Evolutionary conservation across 92 coral and sea anemone species (phyloP).

Genomic region (Palythoa grandiflora): DNA sequence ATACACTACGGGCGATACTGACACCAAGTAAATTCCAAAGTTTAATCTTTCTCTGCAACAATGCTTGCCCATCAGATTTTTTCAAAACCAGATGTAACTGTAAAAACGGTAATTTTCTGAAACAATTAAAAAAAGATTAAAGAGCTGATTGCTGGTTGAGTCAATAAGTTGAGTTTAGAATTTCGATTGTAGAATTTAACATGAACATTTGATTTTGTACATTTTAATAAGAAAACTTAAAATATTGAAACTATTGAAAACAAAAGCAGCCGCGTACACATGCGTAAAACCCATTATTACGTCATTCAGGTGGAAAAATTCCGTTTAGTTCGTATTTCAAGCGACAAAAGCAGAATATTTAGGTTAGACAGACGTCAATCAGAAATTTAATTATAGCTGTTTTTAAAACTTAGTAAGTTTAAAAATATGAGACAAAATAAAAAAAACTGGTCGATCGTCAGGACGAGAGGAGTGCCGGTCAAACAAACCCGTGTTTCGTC

Average conservation of each 20-base stretch:
- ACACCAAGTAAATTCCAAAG: neutral
- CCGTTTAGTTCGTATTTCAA: neutral
- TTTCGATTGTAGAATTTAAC: too few species aligned
- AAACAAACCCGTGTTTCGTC: too few species aligned
- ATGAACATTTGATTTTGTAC: neutral
- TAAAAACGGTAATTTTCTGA: neutral
- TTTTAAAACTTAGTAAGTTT: neutral
- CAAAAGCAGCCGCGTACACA: neutral
- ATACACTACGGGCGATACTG: neutral
- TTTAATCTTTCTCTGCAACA: neutral
- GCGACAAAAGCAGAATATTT: neutral
- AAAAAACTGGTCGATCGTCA: neutral
- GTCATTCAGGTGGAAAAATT: constrained; percentile 8
- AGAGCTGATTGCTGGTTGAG: neutral
- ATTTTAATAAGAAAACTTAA: neutral
- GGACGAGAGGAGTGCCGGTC: too few species aligned
- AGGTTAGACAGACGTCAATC: constrained; percentile 5
- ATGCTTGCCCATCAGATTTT: neutral
- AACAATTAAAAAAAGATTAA: too few species aligned
- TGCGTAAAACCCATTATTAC: constrained; percentile 22
- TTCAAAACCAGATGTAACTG: neutral
- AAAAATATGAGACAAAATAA: neutral
- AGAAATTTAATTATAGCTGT: constrained; percentile 4
- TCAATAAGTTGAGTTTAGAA: neutral
- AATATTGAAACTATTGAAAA: neutral